These are phyloP conservation scores for Cnemophilus loriae DNA, from an alignment of 2,113 vertebrate species.

Conservation along the genomic window DNA sequence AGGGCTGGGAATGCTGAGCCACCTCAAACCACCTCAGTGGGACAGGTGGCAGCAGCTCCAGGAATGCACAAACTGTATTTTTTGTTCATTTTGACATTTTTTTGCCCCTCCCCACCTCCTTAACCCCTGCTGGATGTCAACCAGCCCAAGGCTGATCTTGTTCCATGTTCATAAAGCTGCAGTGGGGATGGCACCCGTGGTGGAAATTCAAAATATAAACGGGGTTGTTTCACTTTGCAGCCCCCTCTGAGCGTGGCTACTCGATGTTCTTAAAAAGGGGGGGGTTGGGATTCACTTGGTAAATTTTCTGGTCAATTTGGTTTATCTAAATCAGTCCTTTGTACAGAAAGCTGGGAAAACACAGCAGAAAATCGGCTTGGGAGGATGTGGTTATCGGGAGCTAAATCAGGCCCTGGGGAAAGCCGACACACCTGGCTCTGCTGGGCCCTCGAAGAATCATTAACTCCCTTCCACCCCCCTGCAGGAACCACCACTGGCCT, in stretches of 20 bases:
- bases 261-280: background rate
- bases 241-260: background rate
- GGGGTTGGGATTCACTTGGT: background rate
- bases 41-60: background rate
- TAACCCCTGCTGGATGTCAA: background rate
- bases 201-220: background rate
- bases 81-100: background rate
- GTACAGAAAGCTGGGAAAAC: conserved; percentile 44
- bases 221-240: background rate
- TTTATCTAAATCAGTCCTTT: conserved; percentile 68
- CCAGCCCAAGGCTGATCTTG: background rate
- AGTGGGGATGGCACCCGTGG: background rate
- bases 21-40: background rate
- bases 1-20: background rate
- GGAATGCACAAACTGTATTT: background rate
- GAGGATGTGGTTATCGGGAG: conserved; percentile 74
- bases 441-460: conserved; percentile 13
- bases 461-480: background rate
- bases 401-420: conserved; percentile 67
- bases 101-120: background rate
- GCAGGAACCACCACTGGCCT: background rate
- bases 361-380: background rate
- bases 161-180: background rate
- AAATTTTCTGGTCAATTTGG: conserved; percentile 47
- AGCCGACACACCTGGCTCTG: conserved; percentile 65